Evolutionary conservation across 2,888 invertebrate genomes (phyloP).

Genomic region (Cataglyphis rosenhaueri): DNA sequence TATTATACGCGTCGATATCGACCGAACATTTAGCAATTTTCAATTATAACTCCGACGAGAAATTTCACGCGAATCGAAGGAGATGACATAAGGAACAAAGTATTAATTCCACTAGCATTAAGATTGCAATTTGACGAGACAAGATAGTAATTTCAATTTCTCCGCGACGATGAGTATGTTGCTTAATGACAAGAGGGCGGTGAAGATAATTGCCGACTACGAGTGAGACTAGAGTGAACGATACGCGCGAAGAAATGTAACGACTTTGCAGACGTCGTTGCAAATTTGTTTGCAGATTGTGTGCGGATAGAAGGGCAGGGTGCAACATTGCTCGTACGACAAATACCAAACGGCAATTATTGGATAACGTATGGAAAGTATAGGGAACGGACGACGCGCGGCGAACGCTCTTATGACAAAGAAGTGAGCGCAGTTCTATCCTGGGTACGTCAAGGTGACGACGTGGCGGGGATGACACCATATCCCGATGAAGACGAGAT

Average conservation of each 20-base stretch:
- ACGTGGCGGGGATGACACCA: slow-evolving; percentile 64
- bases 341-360: slow-evolving; percentile 74
- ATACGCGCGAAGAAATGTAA: slow-evolving; percentile 37
- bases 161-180: not conserved
- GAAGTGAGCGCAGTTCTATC: slow-evolving; percentile 71
- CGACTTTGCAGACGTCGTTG: not conserved
- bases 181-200: slow-evolving; percentile 13
- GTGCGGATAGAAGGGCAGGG: slow-evolving; percentile 11
- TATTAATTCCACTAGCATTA: not conserved
- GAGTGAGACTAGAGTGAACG: slow-evolving; percentile 2
- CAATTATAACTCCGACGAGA: not conserved
- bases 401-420: slow-evolving; percentile 76
- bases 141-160: slow-evolving; percentile 5
- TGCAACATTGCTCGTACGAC: slow-evolving; percentile 34
- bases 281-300: slow-evolving; percentile 12
- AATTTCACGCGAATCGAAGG: not conserved
- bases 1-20: not conserved
- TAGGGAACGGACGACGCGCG: slow-evolving; percentile 74
- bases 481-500: slow-evolving; percentile 39
- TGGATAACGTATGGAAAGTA: slow-evolving; percentile 79
- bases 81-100: not conserved
- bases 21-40: not conserved
- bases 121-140: slow-evolving; percentile 5
- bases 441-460: slow-evolving; percentile 79
- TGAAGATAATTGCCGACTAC: slow-evolving; percentile 17